These are phyloP conservation scores for Melierax canorus DNA, from an alignment of 2,113 vertebrate species.

Conservation along the genomic window DNA sequence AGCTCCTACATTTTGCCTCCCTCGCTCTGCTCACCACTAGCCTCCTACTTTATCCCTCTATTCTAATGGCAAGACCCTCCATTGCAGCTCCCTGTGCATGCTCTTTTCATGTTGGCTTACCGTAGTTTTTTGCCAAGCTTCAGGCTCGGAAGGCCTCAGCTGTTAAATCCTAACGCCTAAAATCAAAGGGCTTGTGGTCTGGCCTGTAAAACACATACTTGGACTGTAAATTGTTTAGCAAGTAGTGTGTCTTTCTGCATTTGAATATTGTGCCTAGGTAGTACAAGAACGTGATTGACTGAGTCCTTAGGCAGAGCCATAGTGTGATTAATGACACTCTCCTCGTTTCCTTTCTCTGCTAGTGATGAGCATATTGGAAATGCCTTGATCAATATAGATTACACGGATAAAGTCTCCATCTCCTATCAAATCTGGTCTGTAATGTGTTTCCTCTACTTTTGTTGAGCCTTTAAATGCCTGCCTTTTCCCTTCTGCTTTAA, in stretches of 20 bases:
- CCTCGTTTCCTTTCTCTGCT: background rate
- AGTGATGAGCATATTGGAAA: background rate
- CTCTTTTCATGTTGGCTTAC: background rate
- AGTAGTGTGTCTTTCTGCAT: background rate
- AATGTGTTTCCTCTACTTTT: background rate
- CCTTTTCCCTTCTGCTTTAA: background rate
- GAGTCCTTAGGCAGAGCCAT: background rate
- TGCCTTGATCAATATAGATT: background rate
- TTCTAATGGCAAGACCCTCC: background rate
- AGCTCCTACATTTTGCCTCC: background rate
- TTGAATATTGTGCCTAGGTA: background rate
- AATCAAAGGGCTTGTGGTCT: background rate
- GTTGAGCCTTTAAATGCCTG: background rate
- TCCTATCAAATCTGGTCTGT: background rate
- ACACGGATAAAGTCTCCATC: background rate
- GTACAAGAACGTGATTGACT: rapidly evolving
- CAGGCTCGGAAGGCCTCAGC: background rate
- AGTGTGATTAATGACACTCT: background rate
- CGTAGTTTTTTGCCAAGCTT: rapidly evolving
- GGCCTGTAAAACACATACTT: background rate
- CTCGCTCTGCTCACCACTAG: background rate
- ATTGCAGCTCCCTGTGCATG: rapidly evolving
- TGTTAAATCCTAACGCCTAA: background rate
- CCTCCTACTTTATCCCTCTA: background rate
- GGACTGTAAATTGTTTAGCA: background rate